A percentile compares a stretch with the other conserved stretches of the same genome.
Evolutionary conservation across 1,140 invertebrate genomes (phyloP).

Genomic region (Tetramorium alpestre): DNA sequence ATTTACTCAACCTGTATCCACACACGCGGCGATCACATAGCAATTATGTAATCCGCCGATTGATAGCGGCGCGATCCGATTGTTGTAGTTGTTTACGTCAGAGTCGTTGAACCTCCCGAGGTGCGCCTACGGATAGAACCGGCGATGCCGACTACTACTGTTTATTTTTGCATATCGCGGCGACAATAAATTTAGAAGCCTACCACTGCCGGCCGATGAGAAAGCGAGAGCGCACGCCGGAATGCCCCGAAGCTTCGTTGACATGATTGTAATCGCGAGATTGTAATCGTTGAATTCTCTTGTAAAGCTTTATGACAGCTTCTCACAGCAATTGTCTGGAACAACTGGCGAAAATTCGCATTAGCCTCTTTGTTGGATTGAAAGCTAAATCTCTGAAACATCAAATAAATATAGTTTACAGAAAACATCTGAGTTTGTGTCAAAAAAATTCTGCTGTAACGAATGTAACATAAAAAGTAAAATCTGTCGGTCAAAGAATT

Average conservation of each 20-base stretch:
- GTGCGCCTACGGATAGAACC: background rate
- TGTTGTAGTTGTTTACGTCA: constrained; percentile 39
- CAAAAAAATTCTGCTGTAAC: background rate
- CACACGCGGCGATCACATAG: background rate
- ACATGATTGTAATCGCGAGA: background rate
- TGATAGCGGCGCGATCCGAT: background rate
- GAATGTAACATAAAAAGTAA: background rate
- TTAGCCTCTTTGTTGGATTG: background rate
- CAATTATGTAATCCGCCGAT: constrained; percentile 36
- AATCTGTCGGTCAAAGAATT: background rate
- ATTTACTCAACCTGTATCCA: background rate
- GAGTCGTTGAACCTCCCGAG: constrained; percentile 40
- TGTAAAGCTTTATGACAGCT: background rate
- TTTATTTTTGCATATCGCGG: constrained; percentile 47
- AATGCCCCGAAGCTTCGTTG: background rate
- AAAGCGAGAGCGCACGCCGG: background rate
- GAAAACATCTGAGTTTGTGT: background rate
- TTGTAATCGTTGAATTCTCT: background rate
- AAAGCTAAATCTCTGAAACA: background rate
- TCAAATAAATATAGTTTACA: background rate
- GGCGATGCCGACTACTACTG: background rate
- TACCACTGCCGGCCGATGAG: background rate
- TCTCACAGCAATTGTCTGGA: background rate
- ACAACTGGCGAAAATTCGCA: background rate
- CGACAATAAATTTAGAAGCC: constrained; percentile 57